Base-by-base conservation (phyloP, 1,140 invertebrate genomes). In the Oncopeltus fasciatus region DNA sequence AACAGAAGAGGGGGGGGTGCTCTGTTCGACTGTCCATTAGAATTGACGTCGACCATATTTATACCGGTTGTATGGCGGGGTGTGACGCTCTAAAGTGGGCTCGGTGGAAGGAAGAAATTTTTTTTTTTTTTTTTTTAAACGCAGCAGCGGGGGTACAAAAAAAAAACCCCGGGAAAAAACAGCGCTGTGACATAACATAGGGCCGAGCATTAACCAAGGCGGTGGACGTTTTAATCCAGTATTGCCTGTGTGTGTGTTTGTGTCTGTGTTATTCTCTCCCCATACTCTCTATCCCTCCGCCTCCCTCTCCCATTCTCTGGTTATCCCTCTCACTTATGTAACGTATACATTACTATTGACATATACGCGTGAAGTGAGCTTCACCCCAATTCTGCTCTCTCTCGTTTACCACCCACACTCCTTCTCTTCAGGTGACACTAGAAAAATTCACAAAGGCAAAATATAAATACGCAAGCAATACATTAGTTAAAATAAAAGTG, bases 31-130 rank as follows among this genome's bases (percentile, higher is more conserved):
- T 31, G 31, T 60, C 59, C 59, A 60, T 60, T 60, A 60, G 44
- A 60, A 60, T 60, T 60, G 59, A 60, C 59, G 59, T 20, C 2
- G 44, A 2, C 59, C 59, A 60, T 60, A 60, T 60, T 60, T 60
- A 60, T 60, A 43, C 58, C 24, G 43, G 43, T 16, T n/a, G 57
- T 18, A 12, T n/a, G 31, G 31, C 28, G n/a, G 51, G 24, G 51
- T 24, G 51, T 18, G 44, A 53, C 49, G 26, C 24, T 8, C 31
- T 38, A 5, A 8, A 5, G 47, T 9, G 47, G 21, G 8, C 9
- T 8, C 21, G 47, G 5, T n/a, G 47, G 47, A 49, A 24, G 18
- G 18, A 24, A 24, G n/a, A n/a, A n/a, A n/a, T n/a, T n/a, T n/a
- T n/a, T n/a, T n/a, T n/a, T n/a, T n/a, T n/a, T n/a, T n/a, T n/a